Evolutionary conservation across 1,140 invertebrate genomes (phyloP).

Genomic region (Eumaeus atala): DNA sequence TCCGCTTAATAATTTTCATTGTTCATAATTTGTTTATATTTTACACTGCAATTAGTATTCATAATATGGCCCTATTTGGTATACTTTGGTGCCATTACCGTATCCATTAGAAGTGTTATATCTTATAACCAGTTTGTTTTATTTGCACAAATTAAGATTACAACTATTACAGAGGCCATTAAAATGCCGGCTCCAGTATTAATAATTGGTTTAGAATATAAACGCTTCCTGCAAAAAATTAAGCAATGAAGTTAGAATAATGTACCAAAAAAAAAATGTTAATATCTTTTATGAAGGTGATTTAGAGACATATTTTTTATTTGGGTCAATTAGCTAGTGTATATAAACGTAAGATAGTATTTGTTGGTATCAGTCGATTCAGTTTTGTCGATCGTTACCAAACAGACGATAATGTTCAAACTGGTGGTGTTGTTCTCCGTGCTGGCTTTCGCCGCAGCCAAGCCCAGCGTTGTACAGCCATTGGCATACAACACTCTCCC

Average conservation of each 20-base stretch:
- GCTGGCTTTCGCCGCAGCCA: conserved; percentile 57
- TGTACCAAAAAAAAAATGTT: conserved; percentile 10
- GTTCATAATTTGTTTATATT: too few species aligned
- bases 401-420: conserved; percentile 74
- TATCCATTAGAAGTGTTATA: too few species aligned
- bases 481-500: conserved; percentile 43
- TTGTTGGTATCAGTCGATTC: conserved; percentile 55
- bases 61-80: too few species aligned
- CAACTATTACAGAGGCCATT: not conserved
- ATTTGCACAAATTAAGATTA: conserved; percentile 4
- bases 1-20: too few species aligned
- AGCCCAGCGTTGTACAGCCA: conserved; percentile 55
- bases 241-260: conserved; percentile 20
- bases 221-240: not conserved
- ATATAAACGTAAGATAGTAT: conserved; percentile 44
- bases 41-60: too few species aligned
- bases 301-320: conserved; percentile 44
- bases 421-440: conserved; percentile 61
- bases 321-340: conserved; percentile 17
- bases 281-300: conserved; percentile 47
- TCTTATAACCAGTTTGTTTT: conserved; percentile 2
- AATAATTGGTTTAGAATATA: not conserved
- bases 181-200: conserved; percentile 1
- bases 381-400: conserved; percentile 45
- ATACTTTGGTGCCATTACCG: too few species aligned